Conservation (phyloP, 2,888 invertebrate genomes). For the Zhuqinia jingwanae region DNA sequence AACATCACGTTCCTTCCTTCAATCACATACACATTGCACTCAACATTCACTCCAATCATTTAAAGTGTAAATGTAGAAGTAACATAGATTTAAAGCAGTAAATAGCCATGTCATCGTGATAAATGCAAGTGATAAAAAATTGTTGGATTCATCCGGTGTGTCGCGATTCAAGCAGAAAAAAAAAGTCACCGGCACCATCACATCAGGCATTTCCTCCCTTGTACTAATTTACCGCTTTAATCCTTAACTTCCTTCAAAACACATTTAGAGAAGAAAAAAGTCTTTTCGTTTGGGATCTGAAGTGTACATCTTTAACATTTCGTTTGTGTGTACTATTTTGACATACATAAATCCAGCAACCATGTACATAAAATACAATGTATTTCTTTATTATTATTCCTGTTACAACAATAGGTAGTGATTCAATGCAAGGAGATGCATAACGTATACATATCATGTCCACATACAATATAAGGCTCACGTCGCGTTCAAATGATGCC, state of each 20-base stretch:
- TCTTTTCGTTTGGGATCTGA: too few relatives aligned
- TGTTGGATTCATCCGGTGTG: slow-evolving; percentile 35
- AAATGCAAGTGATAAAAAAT: slow-evolving; percentile 17
- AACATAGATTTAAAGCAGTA: too few relatives aligned
- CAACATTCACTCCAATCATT: too few relatives aligned
- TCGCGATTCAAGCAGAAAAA: slow-evolving; percentile 11
- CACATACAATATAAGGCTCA: too few relatives aligned
- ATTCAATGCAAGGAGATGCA: neutral
- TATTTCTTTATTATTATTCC: too few relatives aligned
- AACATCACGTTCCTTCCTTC: too few relatives aligned
- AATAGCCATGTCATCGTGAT: slow-evolving; percentile 18
- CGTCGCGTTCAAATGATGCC: too few relatives aligned
- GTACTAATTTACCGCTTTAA: slow-evolving; percentile 56
- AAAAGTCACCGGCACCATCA: neutral
- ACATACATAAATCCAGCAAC: neutral
- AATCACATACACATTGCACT: too few relatives aligned
- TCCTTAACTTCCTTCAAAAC: slow-evolving; percentile 45
- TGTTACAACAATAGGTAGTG: neutral
- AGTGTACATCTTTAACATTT: too few relatives aligned
- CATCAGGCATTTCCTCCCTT: slow-evolving; percentile 36
- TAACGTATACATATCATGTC: too few relatives aligned
- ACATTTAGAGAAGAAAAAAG: too few relatives aligned
- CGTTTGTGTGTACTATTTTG: neutral
- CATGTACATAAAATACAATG: neutral
- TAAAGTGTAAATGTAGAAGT: too few relatives aligned